phyloP scores from a whole-genome alignment of 2,113 vertebrate species.

The Pyxicephalus adspersus region DNA sequence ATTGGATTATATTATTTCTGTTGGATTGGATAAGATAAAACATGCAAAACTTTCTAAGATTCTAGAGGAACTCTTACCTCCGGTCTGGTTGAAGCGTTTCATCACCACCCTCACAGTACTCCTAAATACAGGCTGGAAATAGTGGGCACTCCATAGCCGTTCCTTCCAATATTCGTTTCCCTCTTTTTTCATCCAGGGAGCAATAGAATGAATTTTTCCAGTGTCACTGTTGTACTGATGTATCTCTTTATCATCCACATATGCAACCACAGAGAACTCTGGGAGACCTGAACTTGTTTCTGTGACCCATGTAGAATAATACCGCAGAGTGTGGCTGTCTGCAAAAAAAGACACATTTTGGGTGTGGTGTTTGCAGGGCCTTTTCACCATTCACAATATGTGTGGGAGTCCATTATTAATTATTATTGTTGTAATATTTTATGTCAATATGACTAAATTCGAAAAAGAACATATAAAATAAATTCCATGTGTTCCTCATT shows the following conservation, averaged over 20 bases:
- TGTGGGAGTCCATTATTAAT: no score
- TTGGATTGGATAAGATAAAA: no score
- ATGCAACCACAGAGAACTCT: conserved; percentile 68
- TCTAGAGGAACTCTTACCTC: background rate
- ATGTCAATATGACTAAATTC: no score
- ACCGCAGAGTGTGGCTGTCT: conserved; percentile 63
- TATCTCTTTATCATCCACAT: conserved; percentile 64
- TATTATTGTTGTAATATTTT: no score
- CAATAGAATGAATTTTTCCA: conserved; percentile 56
- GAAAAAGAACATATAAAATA: no score
- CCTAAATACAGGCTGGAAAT: conserved; percentile 70
- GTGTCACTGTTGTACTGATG: conserved; percentile 64
- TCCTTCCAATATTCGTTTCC: conserved; percentile 57
- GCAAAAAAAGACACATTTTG: no score
- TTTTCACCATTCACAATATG: no score
- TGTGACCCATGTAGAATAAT: conserved; percentile 69
- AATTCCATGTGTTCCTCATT: no score
- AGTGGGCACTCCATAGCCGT: conserved; percentile 65
- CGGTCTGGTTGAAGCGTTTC: conserved; percentile 55
- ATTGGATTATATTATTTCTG: no score
- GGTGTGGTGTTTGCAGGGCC: no score
- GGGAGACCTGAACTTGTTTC: conserved; percentile 46
- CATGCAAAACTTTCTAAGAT: no score
- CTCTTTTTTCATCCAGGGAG: conserved; percentile 62
- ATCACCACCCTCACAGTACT: conserved; percentile 68